Evolutionary conservation across 1,140 invertebrate genomes (phyloP), one percentile per base, ranked within the genome.

Genomic region (Vollenhovia emeryi): DNA sequence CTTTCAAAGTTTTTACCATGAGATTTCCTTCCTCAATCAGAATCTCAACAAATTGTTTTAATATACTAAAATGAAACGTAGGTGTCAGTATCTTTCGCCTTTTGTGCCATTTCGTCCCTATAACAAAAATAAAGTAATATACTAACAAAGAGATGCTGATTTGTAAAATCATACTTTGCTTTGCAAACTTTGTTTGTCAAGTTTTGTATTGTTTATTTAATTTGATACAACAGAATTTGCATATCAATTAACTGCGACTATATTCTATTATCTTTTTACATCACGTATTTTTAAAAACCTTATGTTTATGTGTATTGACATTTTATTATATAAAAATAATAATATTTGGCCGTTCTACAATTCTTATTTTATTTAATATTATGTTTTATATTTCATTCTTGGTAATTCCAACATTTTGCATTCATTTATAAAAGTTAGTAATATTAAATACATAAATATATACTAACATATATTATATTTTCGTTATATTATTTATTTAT

Each of bases 31-130:
- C 90, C n/a, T 93, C 87, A 8, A 89, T 45, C 7, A 94, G 91
- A 33, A 93, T 71, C 0, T 91, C 86, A 30, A 97, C 90, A 93
- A 98, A 99, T 89, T 98, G 96, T 86, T 97, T 95, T 0, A 99
- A 94, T 78, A 99, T 98, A 89, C 97, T 97, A 92, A 98, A 99
- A 93, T 99, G 98, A 94, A 99, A 99, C 0, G 98, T 96, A 1
- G 98, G 98, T 0, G 98, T 98, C 1, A 99, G 92, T 50, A 99
- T 95, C 94, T 98, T 98, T 73, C 98, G 95, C n/a, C 98, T 95
- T 0, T 93, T 90, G 62, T 96, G 96, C 98, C 98, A 99, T 94
- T 98, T 98, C 13, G 94, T 93, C 55, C 97, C 98, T 97, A 1
- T 45, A 82, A 43, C 0, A 66, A 45, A 64, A 11, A 13, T 40